A percentile compares a stretch with the other conserved stretches of the same genome.
These are phyloP conservation scores for Syngnathus typhle DNA, from an alignment of 2,113 vertebrate genomes.

Conservation along the genomic window DNA sequence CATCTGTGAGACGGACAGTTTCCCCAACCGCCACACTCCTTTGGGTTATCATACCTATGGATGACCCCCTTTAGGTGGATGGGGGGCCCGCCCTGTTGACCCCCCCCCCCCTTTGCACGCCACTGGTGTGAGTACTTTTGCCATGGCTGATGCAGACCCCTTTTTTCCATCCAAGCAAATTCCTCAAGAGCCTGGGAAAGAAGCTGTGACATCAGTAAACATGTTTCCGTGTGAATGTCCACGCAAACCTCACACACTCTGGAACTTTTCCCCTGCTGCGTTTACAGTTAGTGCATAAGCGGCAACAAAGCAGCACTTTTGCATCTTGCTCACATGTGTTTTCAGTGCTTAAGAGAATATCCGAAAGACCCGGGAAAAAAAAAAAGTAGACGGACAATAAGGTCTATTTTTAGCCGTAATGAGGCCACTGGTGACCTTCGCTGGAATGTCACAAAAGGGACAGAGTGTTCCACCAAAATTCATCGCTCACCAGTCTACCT, in stretches of 20 bases:
- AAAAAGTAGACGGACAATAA: neutral
- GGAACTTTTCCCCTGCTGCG: neutral
- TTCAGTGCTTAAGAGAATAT: neutral
- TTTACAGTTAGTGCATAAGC: neutral
- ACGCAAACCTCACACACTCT: neutral
- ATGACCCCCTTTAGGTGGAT: too few relatives aligned
- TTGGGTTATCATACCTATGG: neutral
- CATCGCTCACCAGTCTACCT: neutral
- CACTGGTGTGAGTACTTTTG: too few relatives aligned
- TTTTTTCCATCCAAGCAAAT: conserved; percentile 33
- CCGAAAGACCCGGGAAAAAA: neutral
- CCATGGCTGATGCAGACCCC: neutral
- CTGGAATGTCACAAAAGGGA: neutral
- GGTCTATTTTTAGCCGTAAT: neutral
- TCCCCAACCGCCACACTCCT: conserved; percentile 10
- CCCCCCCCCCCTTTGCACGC: too few relatives aligned
- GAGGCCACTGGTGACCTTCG: neutral
- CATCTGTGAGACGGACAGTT: conserved; percentile 43
- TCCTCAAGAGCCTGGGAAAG: conserved; percentile 61
- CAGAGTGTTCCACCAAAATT: neutral
- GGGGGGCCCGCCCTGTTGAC: too few relatives aligned
- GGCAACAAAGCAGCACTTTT: neutral
- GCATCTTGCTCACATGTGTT: neutral
- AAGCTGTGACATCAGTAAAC: conserved; percentile 19
- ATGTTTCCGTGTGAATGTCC: conserved; percentile 2